Base-by-base conservation (phyloP, 2,797 vertebrate species). In the Gallinago solitaria region DNA sequence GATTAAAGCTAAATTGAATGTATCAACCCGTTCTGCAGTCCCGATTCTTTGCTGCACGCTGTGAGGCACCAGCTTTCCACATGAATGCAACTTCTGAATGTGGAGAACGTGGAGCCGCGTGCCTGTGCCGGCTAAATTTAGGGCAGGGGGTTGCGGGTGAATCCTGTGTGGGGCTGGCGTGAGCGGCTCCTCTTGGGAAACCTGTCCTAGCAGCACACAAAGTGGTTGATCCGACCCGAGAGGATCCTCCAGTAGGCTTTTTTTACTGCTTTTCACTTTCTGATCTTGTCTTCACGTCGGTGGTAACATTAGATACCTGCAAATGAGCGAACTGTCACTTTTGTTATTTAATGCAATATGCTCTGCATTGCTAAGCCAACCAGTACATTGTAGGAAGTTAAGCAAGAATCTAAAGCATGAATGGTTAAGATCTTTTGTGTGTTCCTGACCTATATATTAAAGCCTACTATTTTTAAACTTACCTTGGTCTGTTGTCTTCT, bases 131-230 rank as follows among this genome's bases (percentile, higher is more conserved):
- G 74, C 21, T 9, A 15, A 11, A 5, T 12, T 19, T 23, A 3
- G 53, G 16, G 65, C 30, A 1, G 59, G 70, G 39, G 57, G 79
- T 1, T 11, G 54, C 20, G 78, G 74, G 35, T n/a, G 89, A 79
- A 33, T 16, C 28, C 37, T 3, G 32, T 1, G 23, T 0, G 3
- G 64, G 21, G 43, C 63, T 2, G 27, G 30, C 0, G 0, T 0
- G 43, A 27, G 69, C 5, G 0, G 78, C 60, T 75, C 28, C 41
- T 8, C 54, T 14, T 13, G 6, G 32, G 61, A 28, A 23, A 11
- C 32, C 54, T 15, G 33, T 53, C 61, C 28, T 4, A 7, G 45
- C 20, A 11, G 59, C 35, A 19, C 41, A 1, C 9, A 0, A 1
- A 21, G 25, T 4, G 18, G 12, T 16, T 4, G 9, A 6, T 9